Percentiles rank a stretch among this genome's conserved stretches.
Evolutionary conservation across 2,888 invertebrate genomes (phyloP).

Genomic region (Diogma glabrata): DNA sequence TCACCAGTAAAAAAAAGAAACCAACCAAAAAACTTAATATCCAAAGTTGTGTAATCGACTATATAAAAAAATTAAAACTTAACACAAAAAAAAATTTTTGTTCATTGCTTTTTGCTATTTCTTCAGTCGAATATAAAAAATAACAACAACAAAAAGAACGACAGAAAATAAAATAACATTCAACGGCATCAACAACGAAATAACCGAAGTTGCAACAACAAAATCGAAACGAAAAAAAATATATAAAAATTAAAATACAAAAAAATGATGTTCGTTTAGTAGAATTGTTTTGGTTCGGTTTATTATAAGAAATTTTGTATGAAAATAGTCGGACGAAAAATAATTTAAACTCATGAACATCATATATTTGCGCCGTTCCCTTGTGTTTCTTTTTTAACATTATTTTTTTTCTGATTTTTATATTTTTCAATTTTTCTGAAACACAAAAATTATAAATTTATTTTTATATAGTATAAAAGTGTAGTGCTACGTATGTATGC

Average conservation of each 20-base stretch:
- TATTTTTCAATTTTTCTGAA: constrained; percentile 5
- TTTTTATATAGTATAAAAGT: too few relatives aligned
- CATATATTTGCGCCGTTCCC: constrained; percentile 13
- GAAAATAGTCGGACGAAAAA: constrained; percentile 1
- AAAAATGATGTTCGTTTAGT: constrained; percentile 8
- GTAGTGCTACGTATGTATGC: too few relatives aligned
- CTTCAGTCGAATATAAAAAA: constrained; percentile 8
- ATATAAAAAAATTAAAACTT: too few relatives aligned
- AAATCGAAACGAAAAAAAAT: constrained; percentile 8
- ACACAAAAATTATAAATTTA: too few relatives aligned
- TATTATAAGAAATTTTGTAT: constrained; percentile 1
- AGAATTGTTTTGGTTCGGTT: neutral
- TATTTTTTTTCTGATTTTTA: constrained; percentile 5
- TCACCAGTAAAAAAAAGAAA: too few relatives aligned
- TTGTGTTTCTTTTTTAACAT: constrained; percentile 9
- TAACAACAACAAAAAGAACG: constrained; percentile 4
- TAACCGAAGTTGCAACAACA: constrained; percentile 7
- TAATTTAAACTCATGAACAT: constrained; percentile 1
- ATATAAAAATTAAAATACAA: too few relatives aligned
- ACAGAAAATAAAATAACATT: constrained; percentile 6
- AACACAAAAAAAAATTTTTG: constrained; percentile 1
- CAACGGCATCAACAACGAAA: constrained; percentile 8
- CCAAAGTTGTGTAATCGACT: too few relatives aligned
- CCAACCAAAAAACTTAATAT: too few relatives aligned
- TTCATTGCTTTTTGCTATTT: constrained; percentile 9